phyloP scores from a whole-genome alignment of 2,888 invertebrate species.

The Lithosia quadra region DNA sequence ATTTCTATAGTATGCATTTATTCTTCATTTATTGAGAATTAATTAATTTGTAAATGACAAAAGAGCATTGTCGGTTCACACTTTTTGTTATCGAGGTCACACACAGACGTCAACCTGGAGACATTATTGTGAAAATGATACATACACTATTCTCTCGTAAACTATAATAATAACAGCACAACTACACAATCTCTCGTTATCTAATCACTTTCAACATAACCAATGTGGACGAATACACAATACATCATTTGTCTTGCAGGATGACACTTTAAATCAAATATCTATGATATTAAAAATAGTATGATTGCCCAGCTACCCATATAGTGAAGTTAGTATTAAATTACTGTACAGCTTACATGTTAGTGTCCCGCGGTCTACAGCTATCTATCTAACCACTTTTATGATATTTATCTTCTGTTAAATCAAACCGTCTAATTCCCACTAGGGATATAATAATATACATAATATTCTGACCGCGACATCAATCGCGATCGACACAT shows the following conservation, averaged over 20 bases:
- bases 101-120: constrained; percentile 49
- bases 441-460: constrained; percentile 64
- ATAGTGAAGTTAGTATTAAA: constrained; percentile 83
- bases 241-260: constrained; percentile 74
- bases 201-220: constrained; percentile 65
- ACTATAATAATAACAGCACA: constrained; percentile 53
- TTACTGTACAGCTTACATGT: constrained; percentile 82
- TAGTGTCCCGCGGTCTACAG: constrained; percentile 76
- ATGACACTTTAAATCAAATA: constrained; percentile 66
- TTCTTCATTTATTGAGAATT: constrained; percentile 66
- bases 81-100: constrained; percentile 55
- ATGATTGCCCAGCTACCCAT: constrained; percentile 86
- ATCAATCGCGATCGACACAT: constrained; percentile 48
- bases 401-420: constrained; percentile 58
- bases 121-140: constrained; percentile 39
- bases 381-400: constrained; percentile 73
- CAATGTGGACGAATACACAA: constrained; percentile 71
- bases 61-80: constrained; percentile 51
- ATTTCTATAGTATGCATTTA: constrained; percentile 75
- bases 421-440: constrained; percentile 62
- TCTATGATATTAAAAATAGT: constrained; percentile 82
- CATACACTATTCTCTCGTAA: constrained; percentile 41
- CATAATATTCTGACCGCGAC: constrained; percentile 58
- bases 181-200: constrained; percentile 64
- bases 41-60: constrained; percentile 58